Base-by-base conservation (phyloP, 1,140 invertebrate species). In the Tribolium madens region DNA sequence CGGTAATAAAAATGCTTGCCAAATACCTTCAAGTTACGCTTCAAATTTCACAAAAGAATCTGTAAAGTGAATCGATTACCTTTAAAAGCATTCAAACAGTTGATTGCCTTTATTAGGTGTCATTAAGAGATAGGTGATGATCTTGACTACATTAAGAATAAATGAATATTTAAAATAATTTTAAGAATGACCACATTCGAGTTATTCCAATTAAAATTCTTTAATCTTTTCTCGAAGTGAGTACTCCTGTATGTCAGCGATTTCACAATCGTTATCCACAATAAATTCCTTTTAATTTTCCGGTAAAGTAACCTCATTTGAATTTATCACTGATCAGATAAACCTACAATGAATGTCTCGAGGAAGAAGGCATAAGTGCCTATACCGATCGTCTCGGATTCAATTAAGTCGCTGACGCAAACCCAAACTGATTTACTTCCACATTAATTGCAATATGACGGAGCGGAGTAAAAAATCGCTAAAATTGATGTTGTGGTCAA, bases 381-480 rank as follows among this genome's bases (percentile, higher is more conserved):
- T n/a, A n/a, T n/a, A n/a, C n/a, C n/a, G n/a, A 3, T 57, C 14
- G 6, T 21, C 52, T 14, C 52, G 9, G 13, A 64, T 64, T 64
- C 26, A 64, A 64, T 64, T 64, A 64, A 64, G n/a, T 42, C 57
- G 57, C 18, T 75, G 73, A 75, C 73, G 73, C 73, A 75, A 75
- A 75, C 10, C 73, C 3, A 18, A 75, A 42, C 47, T 75, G 73
- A 75, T 64, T 75, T 75, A 75, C 57, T 75, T 64, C 52, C 36
- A 64, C 53, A 75, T 57, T 75, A 75, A 75, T 75, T 75, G 47
- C 18, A 18, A 10, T 64, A 36, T 33, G 36, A 74, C 73, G 17
- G n/a, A 47, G 33, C 9, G 10, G 15, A 1, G 6, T 18, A 64
- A 64, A 64, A 75, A 68, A 60, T 42, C 4, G 3, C 21, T 36